A percentile compares a stretch with the other conserved stretches of the same genome.
These are phyloP conservation scores for Archilochus colubris DNA, from an alignment of 2,113 vertebrate species.

Conservation along the genomic window DNA sequence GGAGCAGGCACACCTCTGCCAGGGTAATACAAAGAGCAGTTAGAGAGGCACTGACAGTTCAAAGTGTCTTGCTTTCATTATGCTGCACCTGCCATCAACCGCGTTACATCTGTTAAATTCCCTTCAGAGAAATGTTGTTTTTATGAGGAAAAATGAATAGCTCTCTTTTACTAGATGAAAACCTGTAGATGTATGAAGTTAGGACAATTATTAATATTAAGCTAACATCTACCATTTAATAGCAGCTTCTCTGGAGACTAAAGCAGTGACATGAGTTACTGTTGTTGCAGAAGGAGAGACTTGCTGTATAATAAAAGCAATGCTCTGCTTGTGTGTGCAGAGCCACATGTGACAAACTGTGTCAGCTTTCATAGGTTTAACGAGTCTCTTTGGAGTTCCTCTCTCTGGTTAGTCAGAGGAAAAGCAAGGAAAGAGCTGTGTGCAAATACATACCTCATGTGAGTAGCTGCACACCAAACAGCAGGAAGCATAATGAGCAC, in stretches of 20 bases:
- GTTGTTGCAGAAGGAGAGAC: conserved; percentile 38
- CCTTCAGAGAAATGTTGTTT: conserved; percentile 69
- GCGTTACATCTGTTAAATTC: conserved; percentile 71
- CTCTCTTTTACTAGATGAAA: conserved; percentile 57
- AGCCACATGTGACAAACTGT: conserved; percentile 53
- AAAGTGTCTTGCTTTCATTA: conserved; percentile 74
- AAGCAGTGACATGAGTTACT: conserved; percentile 31
- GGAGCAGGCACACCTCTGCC: conserved; percentile 64
- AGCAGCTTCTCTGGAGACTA: conserved; percentile 49
- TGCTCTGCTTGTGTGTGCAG: conserved; percentile 18
- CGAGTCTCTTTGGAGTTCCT: conserved; percentile 60
- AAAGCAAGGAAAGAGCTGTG: conserved; percentile 9
- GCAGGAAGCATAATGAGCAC: conserved; percentile 37
- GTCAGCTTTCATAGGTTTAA: conserved; percentile 62
- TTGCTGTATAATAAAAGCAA: conserved; percentile 26
- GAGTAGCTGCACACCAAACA: not conserved
- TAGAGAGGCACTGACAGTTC: conserved; percentile 72
- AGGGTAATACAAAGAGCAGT: conserved; percentile 63
- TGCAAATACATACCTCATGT: conserved; percentile 21
- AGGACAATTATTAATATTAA: conserved; percentile 74
- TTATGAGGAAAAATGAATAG: conserved; percentile 67
- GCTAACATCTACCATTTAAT: conserved; percentile 66
- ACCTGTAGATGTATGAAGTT: conserved; percentile 52
- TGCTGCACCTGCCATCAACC: conserved; percentile 70
- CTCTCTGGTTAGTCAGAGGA: conserved; percentile 30